phyloP scores from a whole-genome alignment of 2,113 vertebrate species.

The Tragulus kanchil region DNA sequence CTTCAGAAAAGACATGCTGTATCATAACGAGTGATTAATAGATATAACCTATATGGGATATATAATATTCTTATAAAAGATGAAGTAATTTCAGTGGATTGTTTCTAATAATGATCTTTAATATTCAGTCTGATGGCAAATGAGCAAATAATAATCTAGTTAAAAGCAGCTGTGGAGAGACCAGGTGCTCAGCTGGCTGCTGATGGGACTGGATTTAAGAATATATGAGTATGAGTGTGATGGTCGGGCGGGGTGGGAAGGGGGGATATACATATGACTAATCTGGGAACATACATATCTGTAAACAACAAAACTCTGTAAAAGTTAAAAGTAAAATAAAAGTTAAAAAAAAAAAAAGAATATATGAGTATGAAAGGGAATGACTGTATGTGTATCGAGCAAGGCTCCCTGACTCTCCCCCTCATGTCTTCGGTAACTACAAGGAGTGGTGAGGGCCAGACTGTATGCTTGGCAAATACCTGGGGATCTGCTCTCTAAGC shows the following conservation, averaged over 20 bases:
- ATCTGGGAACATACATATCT: too few species aligned
- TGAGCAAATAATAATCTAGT: neutral
- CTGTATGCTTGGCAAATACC: neutral
- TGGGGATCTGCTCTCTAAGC: neutral
- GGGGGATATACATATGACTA: too few species aligned
- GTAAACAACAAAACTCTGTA: too few species aligned
- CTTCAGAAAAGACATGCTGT: neutral
- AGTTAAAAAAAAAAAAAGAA: neutral
- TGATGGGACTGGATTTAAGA: neutral
- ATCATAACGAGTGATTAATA: neutral
- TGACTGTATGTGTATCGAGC: neutral
- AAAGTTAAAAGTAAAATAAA: too few species aligned
- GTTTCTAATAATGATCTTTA: neutral
- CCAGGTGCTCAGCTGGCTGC: neutral
- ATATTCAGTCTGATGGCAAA: neutral
- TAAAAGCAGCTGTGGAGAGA: neutral
- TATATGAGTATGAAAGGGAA: neutral
- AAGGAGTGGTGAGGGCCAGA: neutral
- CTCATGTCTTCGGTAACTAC: neutral
- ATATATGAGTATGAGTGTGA: neutral
- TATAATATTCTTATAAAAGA: constrained; percentile 8
- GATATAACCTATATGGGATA: neutral
- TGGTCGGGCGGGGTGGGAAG: too few species aligned
- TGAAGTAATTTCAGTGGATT: neutral
- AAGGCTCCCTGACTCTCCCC: neutral